Base-by-base conservation (phyloP, 2,797 vertebrate genomes). In the Cygnus olor region DNA sequence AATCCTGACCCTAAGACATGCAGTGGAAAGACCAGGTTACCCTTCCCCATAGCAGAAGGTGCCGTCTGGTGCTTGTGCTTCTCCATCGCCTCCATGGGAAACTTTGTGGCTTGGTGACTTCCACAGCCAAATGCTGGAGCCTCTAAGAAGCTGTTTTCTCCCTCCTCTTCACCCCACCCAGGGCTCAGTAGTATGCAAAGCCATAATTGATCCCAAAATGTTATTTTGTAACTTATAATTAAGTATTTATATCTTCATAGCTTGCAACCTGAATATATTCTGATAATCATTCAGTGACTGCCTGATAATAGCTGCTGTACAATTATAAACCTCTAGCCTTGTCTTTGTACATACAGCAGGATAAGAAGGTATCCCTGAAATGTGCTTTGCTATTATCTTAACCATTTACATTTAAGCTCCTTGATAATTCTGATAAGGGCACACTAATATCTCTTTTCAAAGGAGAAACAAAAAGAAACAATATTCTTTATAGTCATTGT, bases 171-270 rank as follows among this genome's bases (percentile, higher is more conserved):
- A n/a, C 47, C 40, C 42, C 49, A n/a, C 22, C 14, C 15, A 51
- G 60, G 32, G 22, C 56, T 89, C 72, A 44, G 1, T 44, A 64
- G 38, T 80, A 40, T 5, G 3, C n/a, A 65, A 73, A 96, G 15
- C 42, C 9, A 1, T 95, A 69, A 81, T 85, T 95, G 83, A 91
- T 58, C 51, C 78, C 80, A 45, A 90, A 81, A 74, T 34, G 19
- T 83, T 94, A 58, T 80, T 93, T 68, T 92, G 76, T 76, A 94
- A 73, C 40, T 89, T 68, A 44, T 91, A 80, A 94, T 94, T 94
- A 94, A 94, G 66, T 94, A 61, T 85, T 95, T 92, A 44, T 85
- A 83, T 47, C 44, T 49, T 94, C 76, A 95, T 89, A 85, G 60
- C 66, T 95, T 96, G 85, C 78, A 94, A 81, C 28, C 15, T 5